Evolutionary conservation across 2,797 vertebrate species (phyloP).

Genomic region (Spondyliosoma cantharus): DNA sequence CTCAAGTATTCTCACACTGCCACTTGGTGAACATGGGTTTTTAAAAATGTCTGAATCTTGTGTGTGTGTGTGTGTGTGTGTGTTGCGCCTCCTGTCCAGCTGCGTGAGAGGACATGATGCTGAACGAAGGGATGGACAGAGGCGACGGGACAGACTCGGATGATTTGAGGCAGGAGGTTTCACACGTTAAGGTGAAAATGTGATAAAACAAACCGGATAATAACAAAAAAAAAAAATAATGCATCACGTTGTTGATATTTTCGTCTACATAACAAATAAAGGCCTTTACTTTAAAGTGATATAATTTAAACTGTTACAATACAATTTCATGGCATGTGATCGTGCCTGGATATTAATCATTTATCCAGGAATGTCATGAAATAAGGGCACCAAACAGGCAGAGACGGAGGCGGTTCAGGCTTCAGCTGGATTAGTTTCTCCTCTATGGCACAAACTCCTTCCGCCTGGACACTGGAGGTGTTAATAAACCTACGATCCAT

Average conservation of each 20-base stretch:
- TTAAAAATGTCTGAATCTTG: slow-evolving; percentile 16
- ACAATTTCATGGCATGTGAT: not conserved
- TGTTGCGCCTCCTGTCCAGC: slow-evolving; percentile 24
- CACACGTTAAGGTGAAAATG: slow-evolving; percentile 6
- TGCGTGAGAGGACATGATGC: not conserved
- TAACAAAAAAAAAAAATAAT: slow-evolving; percentile 36
- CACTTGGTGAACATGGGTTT: slow-evolving; percentile 15
- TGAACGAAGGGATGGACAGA: slow-evolving; percentile 16
- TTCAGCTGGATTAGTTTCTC: not conserved
- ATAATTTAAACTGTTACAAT: not conserved
- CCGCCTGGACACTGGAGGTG: not conserved
- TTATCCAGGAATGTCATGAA: not conserved
- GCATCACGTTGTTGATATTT: slow-evolving; percentile 7
- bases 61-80: not conserved
- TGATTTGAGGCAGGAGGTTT: slow-evolving; percentile 30
- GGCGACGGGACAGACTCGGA: slow-evolving; percentile 5
- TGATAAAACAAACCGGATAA: slow-evolving; percentile 30
- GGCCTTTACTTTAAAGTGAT: slow-evolving; percentile 18
- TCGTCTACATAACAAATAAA: slow-evolving; percentile 38
- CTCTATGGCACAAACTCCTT: slow-evolving; percentile 34
- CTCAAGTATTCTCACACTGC: slow-evolving; percentile 49
- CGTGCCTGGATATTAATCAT: slow-evolving; percentile 1
- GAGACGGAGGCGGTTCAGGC: slow-evolving; percentile 6
- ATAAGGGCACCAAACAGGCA: not conserved
- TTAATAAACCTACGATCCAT: not conserved